Base-by-base conservation (phyloP, 92 coral and sea anemone genomes). In the Porites lobata region DNA sequence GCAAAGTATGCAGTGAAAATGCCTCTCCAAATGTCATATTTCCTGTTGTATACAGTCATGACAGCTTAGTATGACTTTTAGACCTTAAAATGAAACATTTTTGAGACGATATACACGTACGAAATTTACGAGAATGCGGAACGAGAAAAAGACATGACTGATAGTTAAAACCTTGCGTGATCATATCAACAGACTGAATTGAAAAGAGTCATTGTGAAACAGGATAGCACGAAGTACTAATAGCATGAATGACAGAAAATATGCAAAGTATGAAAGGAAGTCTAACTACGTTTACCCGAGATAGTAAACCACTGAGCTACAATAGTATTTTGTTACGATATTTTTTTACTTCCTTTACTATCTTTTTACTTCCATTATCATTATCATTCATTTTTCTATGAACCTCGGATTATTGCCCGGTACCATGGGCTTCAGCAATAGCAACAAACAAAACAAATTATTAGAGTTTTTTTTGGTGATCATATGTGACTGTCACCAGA, bases 131-230 rank as follows among this genome's bases (percentile, higher is more conserved):
- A 18, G 66, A 62, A 62, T 62, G 66, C 66, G 66, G 66, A 62
- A 62, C 8, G 18, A 10, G 61, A 14, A 10, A 10, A 56, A 19
- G 11, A 0, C 26, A 6, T 2, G 2, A 67, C 13, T 14, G 52
- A 52, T 56, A 9, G 24, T 11, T 24, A 13, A 3, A 68, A 29
- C 43, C 14, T 54, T 54, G 75, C 77, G 69, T 57, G 58, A 82
- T 69, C 15, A 8, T 13, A 56, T 38, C 47, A 38, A 38, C 14
- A 56, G 75, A 68, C 26, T 43, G 65, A 15, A 72, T 47, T 6
- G 10, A 32, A 29, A 74, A 52, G 62, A 8, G 63, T 58, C 68
- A 20, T n/a, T 64, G 47, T 79, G 85, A 52, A 69, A 81, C n/a
- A 9, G 32, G 74, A 81, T 54, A 52, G 76, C 65, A 3, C 6